Evolutionary conservation across 2,888 invertebrate species (phyloP).

Genomic region (Neoaliturus tenellus): DNA sequence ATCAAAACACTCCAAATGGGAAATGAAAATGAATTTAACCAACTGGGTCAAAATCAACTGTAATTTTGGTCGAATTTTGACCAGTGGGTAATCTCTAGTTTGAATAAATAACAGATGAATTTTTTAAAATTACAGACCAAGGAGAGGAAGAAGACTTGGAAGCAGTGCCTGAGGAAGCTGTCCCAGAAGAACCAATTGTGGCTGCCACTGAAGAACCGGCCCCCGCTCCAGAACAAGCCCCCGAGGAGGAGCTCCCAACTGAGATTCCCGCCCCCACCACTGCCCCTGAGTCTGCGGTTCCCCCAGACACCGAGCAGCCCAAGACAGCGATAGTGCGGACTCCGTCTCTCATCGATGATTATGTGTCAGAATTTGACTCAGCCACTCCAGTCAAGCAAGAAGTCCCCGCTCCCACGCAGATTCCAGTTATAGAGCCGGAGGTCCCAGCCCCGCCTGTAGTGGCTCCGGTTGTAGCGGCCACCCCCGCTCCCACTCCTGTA

Average conservation of each 20-base stretch:
- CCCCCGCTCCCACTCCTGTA: background rate
- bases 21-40: no score
- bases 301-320: background rate
- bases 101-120: no score
- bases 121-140: constrained; percentile 7
- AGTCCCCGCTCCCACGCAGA: background rate
- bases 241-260: background rate
- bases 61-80: no score
- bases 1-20: no score
- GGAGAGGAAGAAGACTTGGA: constrained; percentile 12
- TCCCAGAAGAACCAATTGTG: background rate
- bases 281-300: background rate
- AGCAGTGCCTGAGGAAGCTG: constrained; percentile 15
- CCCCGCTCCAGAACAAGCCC: background rate
- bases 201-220: background rate
- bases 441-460: background rate
- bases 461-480: background rate
- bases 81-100: no score
- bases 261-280: background rate
- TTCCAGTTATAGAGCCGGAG: background rate
- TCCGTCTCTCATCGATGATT: constrained; percentile 53
- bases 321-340: constrained; percentile 22
- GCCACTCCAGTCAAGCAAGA: background rate
- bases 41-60: no score
- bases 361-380: constrained; percentile 49